A percentile compares a stretch with the other conserved stretches of the same genome.
These are phyloP conservation scores for Gobionotothen gibberifrons DNA, from an alignment of 2,797 vertebrate species.

Conservation along the genomic window DNA sequence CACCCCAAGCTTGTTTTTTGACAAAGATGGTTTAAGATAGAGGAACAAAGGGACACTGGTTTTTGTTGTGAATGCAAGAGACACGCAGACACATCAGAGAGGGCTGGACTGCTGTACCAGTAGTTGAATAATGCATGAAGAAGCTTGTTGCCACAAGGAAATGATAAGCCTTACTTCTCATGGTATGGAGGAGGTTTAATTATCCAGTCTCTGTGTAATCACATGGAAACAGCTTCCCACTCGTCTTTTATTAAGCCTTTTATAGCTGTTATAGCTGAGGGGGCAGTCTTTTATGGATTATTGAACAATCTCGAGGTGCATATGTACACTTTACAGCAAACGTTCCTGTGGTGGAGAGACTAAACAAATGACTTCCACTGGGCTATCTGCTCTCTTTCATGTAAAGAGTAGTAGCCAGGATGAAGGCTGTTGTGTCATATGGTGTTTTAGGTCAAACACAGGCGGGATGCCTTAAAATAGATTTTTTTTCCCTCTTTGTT, in stretches of 20 bases:
- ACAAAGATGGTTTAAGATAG: background rate
- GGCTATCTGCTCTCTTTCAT: constrained; percentile 47
- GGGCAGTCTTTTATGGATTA: constrained; percentile 75
- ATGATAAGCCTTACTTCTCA: constrained; percentile 71
- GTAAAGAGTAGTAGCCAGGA: constrained; percentile 29
- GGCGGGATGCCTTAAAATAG: constrained; percentile 58
- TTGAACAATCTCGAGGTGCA: constrained; percentile 63
- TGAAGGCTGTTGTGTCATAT: constrained; percentile 37
- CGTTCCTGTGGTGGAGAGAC: constrained; percentile 38
- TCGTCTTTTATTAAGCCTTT: constrained; percentile 74
- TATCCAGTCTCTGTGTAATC: constrained; percentile 77
- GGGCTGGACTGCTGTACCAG: constrained; percentile 49
- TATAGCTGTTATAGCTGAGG: constrained; percentile 72
- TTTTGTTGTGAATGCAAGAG: constrained; percentile 19
- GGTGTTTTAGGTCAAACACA: constrained; percentile 59
- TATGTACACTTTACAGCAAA: constrained; percentile 56
- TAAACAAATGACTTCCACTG: constrained; percentile 54
- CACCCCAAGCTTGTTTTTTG: no score
- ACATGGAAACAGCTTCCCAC: constrained; percentile 75
- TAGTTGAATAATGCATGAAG: constrained; percentile 77
- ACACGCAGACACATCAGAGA: constrained; percentile 28
- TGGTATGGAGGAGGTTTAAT: constrained; percentile 78
- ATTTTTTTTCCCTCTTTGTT: constrained; percentile 44
- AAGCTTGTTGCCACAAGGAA: constrained; percentile 71
- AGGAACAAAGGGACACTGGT: constrained; percentile 29